Evolutionary conservation across 2,888 invertebrate genomes (phyloP), one percentile per base, ranked within the genome.

Genomic region (Acanthosepion pharaonis): DNA sequence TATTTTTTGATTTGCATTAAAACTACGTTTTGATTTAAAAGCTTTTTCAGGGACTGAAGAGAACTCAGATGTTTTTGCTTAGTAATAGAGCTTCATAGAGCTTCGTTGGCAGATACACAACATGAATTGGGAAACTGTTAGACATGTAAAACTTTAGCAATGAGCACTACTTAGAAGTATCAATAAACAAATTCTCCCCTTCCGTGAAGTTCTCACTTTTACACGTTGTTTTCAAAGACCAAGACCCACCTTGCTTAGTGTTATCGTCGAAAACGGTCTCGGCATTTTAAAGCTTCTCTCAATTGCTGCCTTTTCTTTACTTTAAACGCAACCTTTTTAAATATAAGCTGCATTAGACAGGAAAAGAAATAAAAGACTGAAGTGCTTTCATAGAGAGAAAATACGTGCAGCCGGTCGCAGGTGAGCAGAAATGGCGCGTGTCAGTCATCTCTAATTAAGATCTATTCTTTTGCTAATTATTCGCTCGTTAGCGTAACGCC

Each of bases 361-460:
- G 33, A 33, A n/a, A 33, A 15, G 33, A 78, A 33, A n/a, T n/a
- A n/a, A 78, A n/a, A n/a, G n/a, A 33, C 33, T 78, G n/a, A 78
- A 78, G 78, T 78, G 11, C 78, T 78, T 78, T 78, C 78, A 9
- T 78, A n/a, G 78, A n/a, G n/a, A n/a, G n/a, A 59, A 78, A 78
- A 78, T 78, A 78, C 78, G 78, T 78, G 78, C 78, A 78, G 78
- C 78, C 78, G 78, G 78, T 78, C 78, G 78, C 78, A 78, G 78
- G 78, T 78, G 78, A 78, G 78, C 78, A n/a, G 15, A 78, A 78
- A 78, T 78, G 78, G n/a, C 78, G 78, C n/a, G 78, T 78, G 78
- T 78, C 78, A 78, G 78, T 78, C 78, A 78, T n/a, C 78, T 78
- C 78, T n/a, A 78, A 78, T 78, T 78, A 78, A 78, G n/a, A 78